phyloP scores from a whole-genome alignment of 2,888 invertebrate species.

The Chalcosyrphus nemorum region DNA sequence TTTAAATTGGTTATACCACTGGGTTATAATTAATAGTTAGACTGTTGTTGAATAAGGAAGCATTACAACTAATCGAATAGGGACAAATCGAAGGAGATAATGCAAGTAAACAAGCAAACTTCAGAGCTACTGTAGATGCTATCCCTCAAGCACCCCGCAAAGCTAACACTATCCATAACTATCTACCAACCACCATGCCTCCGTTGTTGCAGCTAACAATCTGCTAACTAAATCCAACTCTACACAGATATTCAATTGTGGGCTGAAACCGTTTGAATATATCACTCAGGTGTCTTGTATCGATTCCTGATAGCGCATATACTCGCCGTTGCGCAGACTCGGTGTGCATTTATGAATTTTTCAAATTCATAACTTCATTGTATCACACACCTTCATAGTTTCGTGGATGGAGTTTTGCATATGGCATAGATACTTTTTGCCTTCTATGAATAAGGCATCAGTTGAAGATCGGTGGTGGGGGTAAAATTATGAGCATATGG shows the following conservation, averaged over 20 bases:
- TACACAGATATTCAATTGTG: conserved; percentile 43
- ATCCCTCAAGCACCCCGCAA: no score
- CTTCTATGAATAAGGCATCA: conserved; percentile 56
- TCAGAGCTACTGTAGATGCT: no score
- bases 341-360: conserved; percentile 66
- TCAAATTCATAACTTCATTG: conserved; percentile 61
- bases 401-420: background rate
- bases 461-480: conserved; percentile 8
- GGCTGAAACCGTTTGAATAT: conserved; percentile 67
- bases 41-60: conserved; percentile 38
- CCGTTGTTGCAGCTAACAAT: conserved; percentile 25
- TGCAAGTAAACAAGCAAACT: no score
- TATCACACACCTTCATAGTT: conserved; percentile 37
- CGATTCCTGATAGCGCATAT: conserved; percentile 67
- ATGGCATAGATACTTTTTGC: background rate
- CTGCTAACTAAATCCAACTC: conserved; percentile 12
- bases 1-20: background rate
- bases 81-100: no score
- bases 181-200: conserved; percentile 14
- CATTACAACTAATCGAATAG: no score
- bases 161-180: background rate
- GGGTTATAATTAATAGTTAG: conserved; percentile 43
- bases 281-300: conserved; percentile 66
- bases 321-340: no score
- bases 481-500: conserved; percentile 54